phyloP scores from a whole-genome alignment of 1,140 invertebrate species.

The Mycetomoellerius zeteki region DNA sequence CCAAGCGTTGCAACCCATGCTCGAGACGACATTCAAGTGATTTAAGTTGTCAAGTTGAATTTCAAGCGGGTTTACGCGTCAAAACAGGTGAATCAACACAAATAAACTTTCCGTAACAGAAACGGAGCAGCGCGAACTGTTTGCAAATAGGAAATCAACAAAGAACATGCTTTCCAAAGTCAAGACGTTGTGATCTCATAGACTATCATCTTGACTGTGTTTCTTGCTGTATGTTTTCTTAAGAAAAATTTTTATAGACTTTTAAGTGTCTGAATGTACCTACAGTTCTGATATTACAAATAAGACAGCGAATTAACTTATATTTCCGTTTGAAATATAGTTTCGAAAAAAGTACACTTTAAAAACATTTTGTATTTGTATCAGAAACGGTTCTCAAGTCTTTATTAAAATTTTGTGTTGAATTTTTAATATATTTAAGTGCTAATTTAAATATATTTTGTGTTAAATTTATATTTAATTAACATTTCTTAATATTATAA shows the following conservation, averaged over 20 bases:
- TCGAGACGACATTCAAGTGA: conserved; percentile 34
- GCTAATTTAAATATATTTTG: too few species aligned
- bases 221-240: background rate
- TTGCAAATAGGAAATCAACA: conserved; percentile 28
- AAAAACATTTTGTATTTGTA: too few species aligned
- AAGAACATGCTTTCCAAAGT: background rate
- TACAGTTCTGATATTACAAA: background rate
- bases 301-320: background rate
- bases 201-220: background rate
- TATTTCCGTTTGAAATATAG: background rate
- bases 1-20: conserved; percentile 26
- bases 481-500: too few species aligned
- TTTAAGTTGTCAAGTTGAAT: conserved; percentile 39
- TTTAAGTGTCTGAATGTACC: background rate
- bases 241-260: background rate
- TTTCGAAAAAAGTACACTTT: background rate
- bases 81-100: conserved; percentile 25
- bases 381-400: too few species aligned
- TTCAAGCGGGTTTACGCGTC: conserved; percentile 31
- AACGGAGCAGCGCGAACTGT: conserved; percentile 15
- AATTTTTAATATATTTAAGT: too few species aligned
- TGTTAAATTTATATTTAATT: too few species aligned
- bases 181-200: background rate
- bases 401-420: too few species aligned
- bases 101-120: conserved; percentile 24